phyloP scores from a whole-genome alignment of 2,888 invertebrate genomes.

The Drosophila aldrichi region DNA sequence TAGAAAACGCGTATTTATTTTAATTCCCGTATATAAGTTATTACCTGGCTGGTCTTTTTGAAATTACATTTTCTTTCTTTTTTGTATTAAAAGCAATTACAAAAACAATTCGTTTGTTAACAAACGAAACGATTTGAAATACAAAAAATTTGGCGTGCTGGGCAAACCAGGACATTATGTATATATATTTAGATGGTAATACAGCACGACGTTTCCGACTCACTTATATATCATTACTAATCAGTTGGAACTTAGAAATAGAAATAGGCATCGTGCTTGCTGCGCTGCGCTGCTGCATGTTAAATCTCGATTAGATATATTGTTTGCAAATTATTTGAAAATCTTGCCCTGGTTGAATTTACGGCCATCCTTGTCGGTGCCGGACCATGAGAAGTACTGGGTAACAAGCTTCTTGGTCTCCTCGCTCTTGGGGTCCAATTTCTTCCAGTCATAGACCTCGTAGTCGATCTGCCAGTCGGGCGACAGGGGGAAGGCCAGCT shows the following conservation, averaged over 20 bases:
- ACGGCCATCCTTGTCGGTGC: conserved; percentile 94
- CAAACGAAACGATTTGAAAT: conserved; percentile 43
- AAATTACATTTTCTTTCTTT: conserved; percentile 37
- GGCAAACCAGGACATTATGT: conserved; percentile 51
- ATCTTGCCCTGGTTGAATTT: conserved; percentile 99
- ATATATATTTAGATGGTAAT: conserved; percentile 41
- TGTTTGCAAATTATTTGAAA: conserved; percentile 91
- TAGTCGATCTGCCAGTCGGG: conserved; percentile 99
- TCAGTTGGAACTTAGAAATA: conserved; percentile 67
- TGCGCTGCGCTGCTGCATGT: conserved; percentile 32
- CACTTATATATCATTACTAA: conserved; percentile 56
- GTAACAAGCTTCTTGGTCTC: conserved; percentile 94
- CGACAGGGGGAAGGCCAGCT: conserved; percentile 95
- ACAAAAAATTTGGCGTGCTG: conserved; percentile 48
- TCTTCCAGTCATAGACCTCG: conserved; percentile 97
- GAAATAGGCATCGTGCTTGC: conserved; percentile 48
- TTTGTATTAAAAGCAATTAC: conserved; percentile 39
- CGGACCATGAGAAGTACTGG: conserved; percentile 96
- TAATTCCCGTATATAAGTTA: conserved; percentile 71
- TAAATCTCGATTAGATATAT: conserved; percentile 58
- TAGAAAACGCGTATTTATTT: conserved; percentile 52
- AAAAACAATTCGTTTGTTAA: conserved; percentile 54
- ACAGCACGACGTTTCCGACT: conserved; percentile 59
- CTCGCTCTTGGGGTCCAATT: conserved; percentile 92
- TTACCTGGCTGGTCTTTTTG: conserved; percentile 54